Percentiles rank a stretch among this genome's conserved stretches.
These are phyloP conservation scores for Didymodactylos carnosus DNA, from an alignment of 2,888 invertebrate species.

Conservation along the genomic window DNA sequence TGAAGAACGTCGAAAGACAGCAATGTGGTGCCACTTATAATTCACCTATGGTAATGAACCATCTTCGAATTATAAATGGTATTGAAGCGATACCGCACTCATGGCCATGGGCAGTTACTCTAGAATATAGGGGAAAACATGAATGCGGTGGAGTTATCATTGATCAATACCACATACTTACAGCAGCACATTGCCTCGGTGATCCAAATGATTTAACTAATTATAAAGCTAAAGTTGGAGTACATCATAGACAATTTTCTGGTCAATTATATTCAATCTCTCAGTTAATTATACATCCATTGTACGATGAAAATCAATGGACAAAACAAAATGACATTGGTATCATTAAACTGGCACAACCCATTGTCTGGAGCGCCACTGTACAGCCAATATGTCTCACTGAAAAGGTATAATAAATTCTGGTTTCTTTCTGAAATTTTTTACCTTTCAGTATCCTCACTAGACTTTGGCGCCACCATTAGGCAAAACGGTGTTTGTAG, in stretches of 20 bases:
- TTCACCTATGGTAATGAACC: not conserved
- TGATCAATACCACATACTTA: not conserved
- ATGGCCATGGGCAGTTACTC: not conserved
- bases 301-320: not conserved
- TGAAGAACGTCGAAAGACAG: not conserved
- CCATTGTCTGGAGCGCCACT: not conserved
- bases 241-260: not conserved
- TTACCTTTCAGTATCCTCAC: not conserved
- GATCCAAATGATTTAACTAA: not conserved
- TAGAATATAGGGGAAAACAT: not conserved
- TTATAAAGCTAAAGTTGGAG: not conserved
- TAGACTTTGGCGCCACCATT: not conserved
- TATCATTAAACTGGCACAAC: not conserved
- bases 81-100: not conserved
- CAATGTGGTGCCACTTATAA: not conserved
- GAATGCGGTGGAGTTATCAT: not conserved
- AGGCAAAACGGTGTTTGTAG: not conserved
- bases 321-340: not conserved
- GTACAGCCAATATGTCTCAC: not conserved
- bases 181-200: not conserved
- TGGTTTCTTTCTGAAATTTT: not conserved
- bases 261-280: not conserved
- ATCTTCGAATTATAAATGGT: not conserved
- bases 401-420: not conserved
- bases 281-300: not conserved